A percentile compares a stretch with the other conserved stretches of the same genome.
Conservation (phyloP, 2,113 vertebrate species). For the Capreolus pygargus region DNA sequence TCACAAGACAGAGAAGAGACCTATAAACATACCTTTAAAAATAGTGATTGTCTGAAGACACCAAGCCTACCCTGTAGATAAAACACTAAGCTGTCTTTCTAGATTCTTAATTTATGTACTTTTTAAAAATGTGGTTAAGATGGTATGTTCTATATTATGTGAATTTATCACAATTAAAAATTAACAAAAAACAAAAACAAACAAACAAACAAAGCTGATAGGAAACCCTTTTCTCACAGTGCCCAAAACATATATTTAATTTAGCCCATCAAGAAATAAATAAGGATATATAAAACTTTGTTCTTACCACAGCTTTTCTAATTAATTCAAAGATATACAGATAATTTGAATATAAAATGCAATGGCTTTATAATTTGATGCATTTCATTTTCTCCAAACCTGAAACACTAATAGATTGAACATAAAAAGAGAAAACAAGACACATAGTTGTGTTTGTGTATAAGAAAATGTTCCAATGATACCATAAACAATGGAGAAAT, state of each 20-base stretch:
- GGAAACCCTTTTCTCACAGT: neutral
- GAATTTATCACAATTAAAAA: neutral
- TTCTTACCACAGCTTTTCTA: neutral
- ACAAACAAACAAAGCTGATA: neutral
- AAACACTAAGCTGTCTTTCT: neutral
- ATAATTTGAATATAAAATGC: neutral
- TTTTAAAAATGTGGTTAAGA: neutral
- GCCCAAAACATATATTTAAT: neutral
- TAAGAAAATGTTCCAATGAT: neutral
- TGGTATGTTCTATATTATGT: neutral
- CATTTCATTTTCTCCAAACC: neutral
- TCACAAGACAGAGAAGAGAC: neutral
- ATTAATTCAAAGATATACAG: neutral
- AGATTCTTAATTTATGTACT: neutral
- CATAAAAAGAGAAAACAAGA: neutral
- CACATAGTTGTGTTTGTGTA: rapidly evolving
- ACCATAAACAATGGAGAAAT: neutral
- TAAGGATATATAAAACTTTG: neutral
- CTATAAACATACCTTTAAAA: neutral
- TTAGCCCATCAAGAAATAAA: neutral
- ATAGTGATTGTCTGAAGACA: neutral
- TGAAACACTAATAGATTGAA: neutral
- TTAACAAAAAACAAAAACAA: neutral
- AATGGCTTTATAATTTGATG: neutral
- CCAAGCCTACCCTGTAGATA: neutral